These are phyloP conservation scores for Deilephila elpenor DNA, from an alignment of 2,888 invertebrate species.

Conservation along the genomic window DNA sequence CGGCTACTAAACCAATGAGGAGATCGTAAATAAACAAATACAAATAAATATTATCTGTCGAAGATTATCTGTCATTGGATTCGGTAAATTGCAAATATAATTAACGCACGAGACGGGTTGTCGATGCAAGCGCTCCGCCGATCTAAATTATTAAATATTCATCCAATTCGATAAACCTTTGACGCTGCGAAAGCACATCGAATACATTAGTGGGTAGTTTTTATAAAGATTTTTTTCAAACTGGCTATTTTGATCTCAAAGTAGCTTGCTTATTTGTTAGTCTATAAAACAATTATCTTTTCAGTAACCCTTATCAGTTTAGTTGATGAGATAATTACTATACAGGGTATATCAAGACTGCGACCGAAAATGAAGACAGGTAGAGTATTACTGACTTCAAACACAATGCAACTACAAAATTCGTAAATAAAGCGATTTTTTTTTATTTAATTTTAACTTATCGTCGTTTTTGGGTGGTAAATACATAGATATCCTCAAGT, in stretches of 20 bases:
- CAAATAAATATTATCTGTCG: not conserved
- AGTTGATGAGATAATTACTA: no score
- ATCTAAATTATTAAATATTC: not conserved
- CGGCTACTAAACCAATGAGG: no score
- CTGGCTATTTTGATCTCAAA: not conserved
- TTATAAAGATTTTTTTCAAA: not conserved
- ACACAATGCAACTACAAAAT: no score
- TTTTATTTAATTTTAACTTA: no score
- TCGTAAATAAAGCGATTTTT: no score
- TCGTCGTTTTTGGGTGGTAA: no score
- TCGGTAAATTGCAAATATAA: not conserved
- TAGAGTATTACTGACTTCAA: no score
- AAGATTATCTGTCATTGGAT: no score
- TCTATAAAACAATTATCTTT: not conserved
- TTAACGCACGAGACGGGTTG: not conserved
- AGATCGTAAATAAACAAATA: not conserved
- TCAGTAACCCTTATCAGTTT: no score
- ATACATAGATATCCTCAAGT: no score
- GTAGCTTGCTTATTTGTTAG: not conserved
- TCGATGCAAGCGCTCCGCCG: not conserved
- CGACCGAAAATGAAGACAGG: no score
- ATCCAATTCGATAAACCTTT: not conserved
- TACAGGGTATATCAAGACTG: no score
- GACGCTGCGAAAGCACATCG: not conserved
- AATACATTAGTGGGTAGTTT: not conserved